A percentile compares a stretch with the other conserved stretches of the same genome.
Conservation (phyloP, 1,140 invertebrate species). For the Pteromalus puparum region DNA sequence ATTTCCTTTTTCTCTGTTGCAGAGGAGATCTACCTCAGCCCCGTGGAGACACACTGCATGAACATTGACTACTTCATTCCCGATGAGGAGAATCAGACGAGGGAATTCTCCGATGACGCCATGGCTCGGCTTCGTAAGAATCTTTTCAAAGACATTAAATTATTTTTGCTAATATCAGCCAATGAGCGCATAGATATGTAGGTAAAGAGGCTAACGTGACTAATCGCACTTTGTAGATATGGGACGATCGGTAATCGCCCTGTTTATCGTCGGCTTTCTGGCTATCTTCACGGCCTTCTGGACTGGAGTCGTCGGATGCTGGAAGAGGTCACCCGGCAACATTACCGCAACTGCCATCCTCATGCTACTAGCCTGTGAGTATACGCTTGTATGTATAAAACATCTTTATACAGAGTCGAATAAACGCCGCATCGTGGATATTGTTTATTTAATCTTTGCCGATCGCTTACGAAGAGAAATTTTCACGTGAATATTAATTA, state of each 20-base stretch:
- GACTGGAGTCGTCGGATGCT: slow-evolving; percentile 94
- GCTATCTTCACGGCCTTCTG: slow-evolving; percentile 94
- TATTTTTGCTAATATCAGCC: background rate
- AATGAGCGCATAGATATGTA: background rate
- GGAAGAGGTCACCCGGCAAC: slow-evolving; percentile 93
- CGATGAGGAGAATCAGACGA: slow-evolving; percentile 88
- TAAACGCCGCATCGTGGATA: background rate
- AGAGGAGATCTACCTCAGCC: slow-evolving; percentile 94
- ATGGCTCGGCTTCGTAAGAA: slow-evolving; percentile 89
- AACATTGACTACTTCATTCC: slow-evolving; percentile 96
- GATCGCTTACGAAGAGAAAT: background rate
- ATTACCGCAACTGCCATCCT: slow-evolving; percentile 95
- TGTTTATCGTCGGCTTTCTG: slow-evolving; percentile 93
- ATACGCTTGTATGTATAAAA: too few relatives aligned
- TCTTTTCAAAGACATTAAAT: background rate
- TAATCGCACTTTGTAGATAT: slow-evolving; percentile 80
- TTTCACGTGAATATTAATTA: background rate
- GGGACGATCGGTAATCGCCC: slow-evolving; percentile 92
- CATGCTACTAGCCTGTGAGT: slow-evolving; percentile 91
- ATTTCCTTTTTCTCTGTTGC: slow-evolving; percentile 48
- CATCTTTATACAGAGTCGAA: too few relatives aligned
- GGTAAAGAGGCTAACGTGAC: background rate
- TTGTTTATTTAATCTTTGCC: background rate
- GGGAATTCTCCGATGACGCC: slow-evolving; percentile 87
- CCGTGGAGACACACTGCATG: slow-evolving; percentile 95